A percentile compares a stretch with the other conserved stretches of the same genome.
phyloP scores from a whole-genome alignment of 2,888 invertebrate genomes.

The Neelides folsomi region DNA sequence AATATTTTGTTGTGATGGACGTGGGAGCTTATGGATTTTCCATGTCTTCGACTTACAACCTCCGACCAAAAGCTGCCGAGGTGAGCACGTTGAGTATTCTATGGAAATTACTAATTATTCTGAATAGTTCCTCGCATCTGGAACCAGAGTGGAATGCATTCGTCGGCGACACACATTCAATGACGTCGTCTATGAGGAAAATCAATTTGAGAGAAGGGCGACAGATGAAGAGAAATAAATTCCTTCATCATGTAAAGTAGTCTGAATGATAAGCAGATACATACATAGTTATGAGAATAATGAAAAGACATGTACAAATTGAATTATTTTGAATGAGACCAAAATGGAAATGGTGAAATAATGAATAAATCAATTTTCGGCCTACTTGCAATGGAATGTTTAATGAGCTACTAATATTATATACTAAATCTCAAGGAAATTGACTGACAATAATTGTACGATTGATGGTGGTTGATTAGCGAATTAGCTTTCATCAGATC shows the following conservation, averaged over 20 bases:
- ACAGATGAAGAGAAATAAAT: not conserved
- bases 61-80: conserved; percentile 37
- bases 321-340: not conserved
- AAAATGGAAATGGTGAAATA: not conserved
- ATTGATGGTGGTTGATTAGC: not conserved
- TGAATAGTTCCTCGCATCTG: too few species aligned
- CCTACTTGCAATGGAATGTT: too few species aligned
- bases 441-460: conserved; percentile 3
- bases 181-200: not conserved
- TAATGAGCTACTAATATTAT: not conserved
- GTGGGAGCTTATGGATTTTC: conserved; percentile 34
- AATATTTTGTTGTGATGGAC: conserved; percentile 35
- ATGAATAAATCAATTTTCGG: not conserved
- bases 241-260: not conserved
- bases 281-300: not conserved
- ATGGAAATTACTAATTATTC: too few species aligned
- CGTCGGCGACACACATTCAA: too few species aligned
- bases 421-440: not conserved
- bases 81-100: too few species aligned
- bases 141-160: too few species aligned
- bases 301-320: not conserved
- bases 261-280: not conserved
- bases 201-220: not conserved
- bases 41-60: conserved; percentile 39
- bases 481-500: too few species aligned